Base-by-base conservation (phyloP, 2,888 invertebrate genomes). In the Cylindroiulus punctatus region DNA sequence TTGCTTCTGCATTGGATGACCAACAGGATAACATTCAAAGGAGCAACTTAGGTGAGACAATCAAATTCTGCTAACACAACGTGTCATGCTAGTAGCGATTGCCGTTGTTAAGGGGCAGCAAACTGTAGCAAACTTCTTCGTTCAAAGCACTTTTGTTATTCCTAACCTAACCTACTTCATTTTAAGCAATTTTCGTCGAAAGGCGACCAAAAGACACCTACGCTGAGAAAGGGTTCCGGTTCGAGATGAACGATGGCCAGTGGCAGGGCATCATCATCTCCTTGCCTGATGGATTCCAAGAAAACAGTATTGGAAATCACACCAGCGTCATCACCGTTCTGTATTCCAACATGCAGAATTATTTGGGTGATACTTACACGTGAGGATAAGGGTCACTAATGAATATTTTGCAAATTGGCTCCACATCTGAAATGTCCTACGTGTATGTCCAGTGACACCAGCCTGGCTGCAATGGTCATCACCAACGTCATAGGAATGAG, bases 401-500 rank as follows among this genome's bases (percentile, higher is more conserved):
- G 14, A 47, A 17, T 47, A 17, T 47, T 19, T 81, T 81, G 30
- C 30, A 14, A 32, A 81, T 4, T n/a, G n/a, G 32, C 3, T 81
- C n/a, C 52, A 52, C 19, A 52, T 52, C n/a, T 52, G 5, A 5
- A 52, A n/a, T 52, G n/a, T 52, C n/a, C 52, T 0, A 52, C 14
- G n/a, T 36, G 32, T 83, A 14, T 47, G 1, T 26, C 8, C 84
- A 84, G 84, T 10, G 44, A 47, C 19, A 19, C 19, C 19, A 30
- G 19, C 22, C 30, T 32, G 30, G 17, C 0, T 2, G 47, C 52
- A 1, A 12, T 22, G 40, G 47, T 84, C 32, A 84, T 84, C 52
- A 84, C 42, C 7, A 84, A 84, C 30, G 84, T 84, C 44, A 42
- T 84, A 5, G 76, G 76, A 0, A 17, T 81, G 14, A 85, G 85